phyloP scores from a whole-genome alignment of 2,113 vertebrate species.

The Brienomyrus longianalis region DNA sequence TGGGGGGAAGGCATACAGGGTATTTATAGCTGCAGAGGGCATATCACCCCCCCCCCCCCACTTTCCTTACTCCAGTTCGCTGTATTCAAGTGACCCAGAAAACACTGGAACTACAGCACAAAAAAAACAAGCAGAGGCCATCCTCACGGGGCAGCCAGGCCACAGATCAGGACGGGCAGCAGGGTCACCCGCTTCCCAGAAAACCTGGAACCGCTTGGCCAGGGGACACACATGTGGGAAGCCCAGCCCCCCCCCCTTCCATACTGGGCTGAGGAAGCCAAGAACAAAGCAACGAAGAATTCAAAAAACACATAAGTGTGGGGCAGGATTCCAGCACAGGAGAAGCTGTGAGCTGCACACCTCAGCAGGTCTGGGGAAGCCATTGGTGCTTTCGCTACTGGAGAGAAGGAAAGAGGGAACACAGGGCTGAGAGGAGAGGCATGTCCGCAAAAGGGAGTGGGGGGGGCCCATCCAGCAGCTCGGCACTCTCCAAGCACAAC shows the following conservation, averaged over 20 bases:
- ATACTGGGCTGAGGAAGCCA: background rate
- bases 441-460: background rate
- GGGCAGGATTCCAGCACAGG: no score
- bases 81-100: background rate
- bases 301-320: background rate
- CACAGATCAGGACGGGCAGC: background rate
- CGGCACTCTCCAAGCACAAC: background rate
- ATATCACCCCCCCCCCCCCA: background rate
- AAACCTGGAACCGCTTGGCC: background rate
- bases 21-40: background rate
- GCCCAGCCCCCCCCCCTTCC: background rate
- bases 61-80: background rate
- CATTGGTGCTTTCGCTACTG: background rate
- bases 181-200: background rate
- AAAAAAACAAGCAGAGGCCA: background rate
- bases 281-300: background rate
- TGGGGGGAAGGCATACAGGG: background rate
- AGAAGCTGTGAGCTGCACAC: background rate
- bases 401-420: background rate
- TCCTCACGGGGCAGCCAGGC: background rate
- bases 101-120: background rate
- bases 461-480: background rate
- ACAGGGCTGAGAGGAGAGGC: background rate
- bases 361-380: background rate
- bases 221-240: background rate